Conservation (phyloP, 2,113 vertebrate species). For the Taurulus bubalis region DNA sequence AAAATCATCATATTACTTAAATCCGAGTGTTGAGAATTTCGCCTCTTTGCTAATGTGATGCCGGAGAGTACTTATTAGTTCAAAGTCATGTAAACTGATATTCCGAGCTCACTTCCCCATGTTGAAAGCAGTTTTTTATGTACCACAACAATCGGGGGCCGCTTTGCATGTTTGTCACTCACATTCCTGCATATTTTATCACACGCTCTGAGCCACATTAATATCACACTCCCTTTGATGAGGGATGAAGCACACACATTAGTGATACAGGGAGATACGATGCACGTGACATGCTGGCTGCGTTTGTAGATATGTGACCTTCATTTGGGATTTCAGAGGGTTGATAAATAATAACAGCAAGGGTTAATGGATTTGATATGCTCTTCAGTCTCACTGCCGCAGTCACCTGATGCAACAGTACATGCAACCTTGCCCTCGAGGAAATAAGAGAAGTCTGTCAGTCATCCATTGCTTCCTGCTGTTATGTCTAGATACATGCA, state of each 20-base stretch:
- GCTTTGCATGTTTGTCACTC: conserved; percentile 64
- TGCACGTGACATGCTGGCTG: conserved; percentile 62
- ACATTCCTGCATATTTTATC: conserved; percentile 71
- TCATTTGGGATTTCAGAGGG: conserved; percentile 68
- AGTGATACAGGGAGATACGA: conserved; percentile 68
- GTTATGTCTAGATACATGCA: conserved; percentile 44
- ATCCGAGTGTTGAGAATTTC: conserved; percentile 31
- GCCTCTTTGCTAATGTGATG: conserved; percentile 28
- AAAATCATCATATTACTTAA: conserved; percentile 51
- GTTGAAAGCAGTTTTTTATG: conserved; percentile 47
- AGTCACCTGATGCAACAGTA: conserved; percentile 75
- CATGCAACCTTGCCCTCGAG: conserved; percentile 66
- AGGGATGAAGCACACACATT: conserved; percentile 66
- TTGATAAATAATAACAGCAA: conserved; percentile 72
- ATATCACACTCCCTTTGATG: conserved; percentile 75
- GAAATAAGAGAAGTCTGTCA: conserved; percentile 75
- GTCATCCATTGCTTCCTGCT: conserved; percentile 58
- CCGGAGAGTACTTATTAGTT: conserved; percentile 31
- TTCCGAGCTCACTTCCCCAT: conserved; percentile 43
- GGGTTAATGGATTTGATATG: conserved; percentile 75
- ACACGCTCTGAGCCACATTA: conserved; percentile 61
- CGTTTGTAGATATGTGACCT: conserved; percentile 73
- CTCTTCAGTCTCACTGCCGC: conserved; percentile 63
- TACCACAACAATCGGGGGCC: conserved; percentile 53
- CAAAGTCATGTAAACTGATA: conserved; percentile 60